Evolutionary conservation across 2,888 invertebrate species (phyloP), one percentile per base, ranked within the genome.

Genomic region (Pogonocherus hispidulus): DNA sequence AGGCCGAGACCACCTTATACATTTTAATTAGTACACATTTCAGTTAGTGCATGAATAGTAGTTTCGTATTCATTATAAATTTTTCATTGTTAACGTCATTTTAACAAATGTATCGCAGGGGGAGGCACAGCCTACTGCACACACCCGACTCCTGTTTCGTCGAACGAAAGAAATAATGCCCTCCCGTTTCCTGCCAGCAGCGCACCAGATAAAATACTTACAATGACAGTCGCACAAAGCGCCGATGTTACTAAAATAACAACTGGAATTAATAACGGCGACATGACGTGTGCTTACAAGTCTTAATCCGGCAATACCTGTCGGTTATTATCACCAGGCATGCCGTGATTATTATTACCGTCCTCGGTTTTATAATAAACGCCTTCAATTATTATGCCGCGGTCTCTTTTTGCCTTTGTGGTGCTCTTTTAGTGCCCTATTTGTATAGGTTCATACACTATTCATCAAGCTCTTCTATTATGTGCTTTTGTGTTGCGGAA

Each of bases 1-100:
- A 59, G 19, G 16, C 27, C 56, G 5, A 27, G 41, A 3, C 27
- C 57, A 44, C 18, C 22, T 46, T 16, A 14, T 16, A 46, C 16
- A 23, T 41, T 46, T 27, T 59, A 59, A 59, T 59, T 59, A 59
- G 16, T 46, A 46, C 46, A 14, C 57, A 27, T 16, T 56, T 44
- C 22, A 41, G 37, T 23, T 56, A 20, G 56, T 41, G 22, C 19
- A 20, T 56, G 56, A 56, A 41, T 46, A 27, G 57, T 59, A 59
- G 46, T 46, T 59, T 27, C 27, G 32, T 46, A 59, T 23, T 47
- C 46, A 59, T 59, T 59, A 59, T 46, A 47, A 46, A 59, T 59
- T 46, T 59, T 59, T 59, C 46, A 59, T 59, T 59, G 18, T 56
- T 56, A 56, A 56, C 16, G 22, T 59, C 46, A 46, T 27, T 59